Percentiles rank a stretch among this genome's conserved stretches.
Conservation (phyloP, 2,888 invertebrate genomes). For the Quadroppia sp. region DNA sequence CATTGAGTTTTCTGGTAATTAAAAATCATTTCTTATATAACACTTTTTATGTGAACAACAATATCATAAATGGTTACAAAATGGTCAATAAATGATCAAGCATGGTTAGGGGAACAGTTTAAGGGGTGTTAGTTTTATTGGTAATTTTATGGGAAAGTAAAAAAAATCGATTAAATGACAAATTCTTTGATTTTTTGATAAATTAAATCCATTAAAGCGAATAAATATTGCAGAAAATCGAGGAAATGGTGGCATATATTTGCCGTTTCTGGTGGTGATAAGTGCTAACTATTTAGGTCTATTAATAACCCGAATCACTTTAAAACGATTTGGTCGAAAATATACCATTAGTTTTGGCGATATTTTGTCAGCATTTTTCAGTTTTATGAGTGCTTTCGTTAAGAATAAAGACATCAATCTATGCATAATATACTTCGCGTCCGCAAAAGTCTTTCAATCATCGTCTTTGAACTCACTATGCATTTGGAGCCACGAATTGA, state of each 20-base stretch:
- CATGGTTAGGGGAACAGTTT: no score
- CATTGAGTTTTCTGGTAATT: slow-evolving; percentile 27
- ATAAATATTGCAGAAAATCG: not conserved
- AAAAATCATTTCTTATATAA: not conserved
- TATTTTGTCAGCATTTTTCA: slow-evolving; percentile 32
- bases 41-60: no score
- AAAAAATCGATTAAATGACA: no score
- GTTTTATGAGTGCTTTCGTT: slow-evolving; percentile 33
- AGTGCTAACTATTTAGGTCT: slow-evolving; percentile 14
- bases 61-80: no score
- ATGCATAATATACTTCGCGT: slow-evolving; percentile 39
- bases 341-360: slow-evolving; percentile 30
- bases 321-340: slow-evolving; percentile 36
- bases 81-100: no score
- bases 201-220: no score
- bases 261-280: slow-evolving; percentile 17
- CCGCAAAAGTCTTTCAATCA: slow-evolving; percentile 47
- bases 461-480: slow-evolving; percentile 44
- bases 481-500: slow-evolving; percentile 44
- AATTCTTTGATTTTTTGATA: no score
- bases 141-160: no score
- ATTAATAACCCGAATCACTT: not conserved
- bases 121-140: no score
- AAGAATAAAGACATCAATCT: slow-evolving; percentile 20
- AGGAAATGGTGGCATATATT: slow-evolving; percentile 24